These are phyloP conservation scores for Brachyrhaphis roseni DNA, from an alignment of 2,797 vertebrate species.

Conservation along the genomic window DNA sequence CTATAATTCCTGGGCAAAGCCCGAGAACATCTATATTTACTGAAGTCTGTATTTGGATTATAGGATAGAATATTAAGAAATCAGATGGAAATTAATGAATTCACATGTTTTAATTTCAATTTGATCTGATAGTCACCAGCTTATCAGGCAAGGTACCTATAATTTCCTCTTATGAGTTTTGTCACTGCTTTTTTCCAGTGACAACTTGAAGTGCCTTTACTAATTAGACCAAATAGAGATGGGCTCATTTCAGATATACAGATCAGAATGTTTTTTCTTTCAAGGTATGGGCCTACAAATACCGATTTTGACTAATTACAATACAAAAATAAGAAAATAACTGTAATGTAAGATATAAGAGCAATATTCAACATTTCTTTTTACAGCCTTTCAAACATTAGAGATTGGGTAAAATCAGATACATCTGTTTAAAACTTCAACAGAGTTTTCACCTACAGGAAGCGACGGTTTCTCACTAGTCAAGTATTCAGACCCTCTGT, in stretches of 20 bases:
- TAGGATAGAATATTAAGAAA: constrained; percentile 4
- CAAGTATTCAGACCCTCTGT: too few relatives aligned
- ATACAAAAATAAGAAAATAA: neutral
- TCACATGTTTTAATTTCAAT: constrained; percentile 14
- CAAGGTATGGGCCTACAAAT: neutral
- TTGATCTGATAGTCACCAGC: neutral
- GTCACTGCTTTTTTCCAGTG: constrained; percentile 41
- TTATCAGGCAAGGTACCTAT: constrained; percentile 29
- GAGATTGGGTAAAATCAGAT: too few relatives aligned
- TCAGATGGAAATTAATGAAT: neutral
- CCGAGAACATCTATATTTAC: neutral
- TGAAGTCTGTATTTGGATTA: constrained; percentile 1
- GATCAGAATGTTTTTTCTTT: neutral
- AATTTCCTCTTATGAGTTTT: constrained; percentile 38
- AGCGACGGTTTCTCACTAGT: too few relatives aligned
- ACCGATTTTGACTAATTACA: neutral
- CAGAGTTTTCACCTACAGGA: too few relatives aligned
- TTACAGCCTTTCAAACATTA: neutral
- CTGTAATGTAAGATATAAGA: neutral
- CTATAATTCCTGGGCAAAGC: neutral
- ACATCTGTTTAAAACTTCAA: too few relatives aligned
- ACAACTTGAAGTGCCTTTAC: constrained; percentile 30
- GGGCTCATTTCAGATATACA: neutral
- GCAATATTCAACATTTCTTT: neutral
- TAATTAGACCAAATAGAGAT: constrained; percentile 45